Percentiles rank a stretch among this genome's conserved stretches.
Conservation (phyloP, 2,797 vertebrate species). For the Arnoldichthys spilopterus region DNA sequence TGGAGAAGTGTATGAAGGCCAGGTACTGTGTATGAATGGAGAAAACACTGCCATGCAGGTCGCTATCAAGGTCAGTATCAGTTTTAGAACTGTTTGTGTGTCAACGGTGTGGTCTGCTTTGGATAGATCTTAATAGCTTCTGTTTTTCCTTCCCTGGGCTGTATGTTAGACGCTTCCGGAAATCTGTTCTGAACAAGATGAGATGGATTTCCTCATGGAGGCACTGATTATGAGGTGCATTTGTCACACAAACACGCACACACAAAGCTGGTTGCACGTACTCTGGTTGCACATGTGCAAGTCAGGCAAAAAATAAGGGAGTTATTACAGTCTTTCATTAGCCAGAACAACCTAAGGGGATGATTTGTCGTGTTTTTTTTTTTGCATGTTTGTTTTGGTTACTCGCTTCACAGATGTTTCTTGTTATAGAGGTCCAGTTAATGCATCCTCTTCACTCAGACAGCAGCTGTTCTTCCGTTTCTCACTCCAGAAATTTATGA, state of each 20-base stretch:
- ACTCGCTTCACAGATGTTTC: conserved; percentile 45
- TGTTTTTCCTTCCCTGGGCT: conserved; percentile 48
- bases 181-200: conserved; percentile 92
- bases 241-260: neutral
- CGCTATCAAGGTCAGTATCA: conserved; percentile 89
- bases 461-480: conserved; percentile 35
- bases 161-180: conserved; percentile 87
- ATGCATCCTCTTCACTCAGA: conserved; percentile 19
- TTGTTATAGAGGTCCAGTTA: conserved; percentile 32
- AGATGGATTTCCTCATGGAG: conserved; percentile 96
- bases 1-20: conserved; percentile 92
- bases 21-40: conserved; percentile 84
- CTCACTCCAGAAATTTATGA: conserved; percentile 14
- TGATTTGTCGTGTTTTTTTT: conserved; percentile 19
- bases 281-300: conserved; percentile 39
- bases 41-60: conserved; percentile 87
- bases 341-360: conserved; percentile 12
- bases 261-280: neutral
- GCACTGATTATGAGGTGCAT: conserved; percentile 91
- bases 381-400: conserved; percentile 47
- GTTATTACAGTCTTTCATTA: conserved; percentile 22
- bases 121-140: conserved; percentile 23
- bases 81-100: conserved; percentile 5
- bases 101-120: neutral
- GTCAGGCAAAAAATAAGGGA: conserved; percentile 22